These are phyloP conservation scores for Calvadosia cruxmelitensis DNA, from an alignment of 30 jellyfish, hydroid and myxozoan species.

Conservation along the genomic window DNA sequence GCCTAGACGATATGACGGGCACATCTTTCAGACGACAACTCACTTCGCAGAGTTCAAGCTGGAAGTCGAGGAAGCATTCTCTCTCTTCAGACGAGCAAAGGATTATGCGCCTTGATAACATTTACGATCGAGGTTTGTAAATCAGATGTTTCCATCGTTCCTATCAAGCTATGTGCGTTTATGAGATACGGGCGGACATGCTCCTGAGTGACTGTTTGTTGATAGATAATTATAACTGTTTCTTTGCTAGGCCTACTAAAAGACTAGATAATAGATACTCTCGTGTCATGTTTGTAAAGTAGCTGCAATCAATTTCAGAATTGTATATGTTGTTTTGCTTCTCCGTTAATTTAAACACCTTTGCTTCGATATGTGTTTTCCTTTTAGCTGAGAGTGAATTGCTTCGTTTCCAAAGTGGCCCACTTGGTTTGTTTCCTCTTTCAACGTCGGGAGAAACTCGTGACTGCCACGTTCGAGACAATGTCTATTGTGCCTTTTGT, in stretches of 20 bases:
- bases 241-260: too few relatives aligned
- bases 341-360: too few relatives aligned
- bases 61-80: not conserved
- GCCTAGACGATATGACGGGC: not conserved
- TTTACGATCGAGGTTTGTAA: not conserved
- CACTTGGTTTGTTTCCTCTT: constrained; percentile 76
- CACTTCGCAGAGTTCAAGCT: not conserved
- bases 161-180: too few relatives aligned
- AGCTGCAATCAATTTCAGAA: not conserved
- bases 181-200: too few relatives aligned
- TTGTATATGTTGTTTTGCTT: not conserved
- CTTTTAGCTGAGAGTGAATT: constrained; percentile 53
- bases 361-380: too few relatives aligned
- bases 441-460: constrained; percentile 23
- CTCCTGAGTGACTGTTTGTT: too few relatives aligned
- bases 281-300: not conserved
- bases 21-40: not conserved
- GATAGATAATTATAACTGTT: too few relatives aligned
- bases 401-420: constrained; percentile 57
- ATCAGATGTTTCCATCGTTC: too few relatives aligned
- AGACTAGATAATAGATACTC: too few relatives aligned
- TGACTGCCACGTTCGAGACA: constrained; percentile 82
- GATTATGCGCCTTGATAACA: not conserved
- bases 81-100: not conserved
- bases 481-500: constrained; percentile 75